These are phyloP conservation scores for Choristoneura rosaceana DNA, from an alignment of 2,888 invertebrate genomes.

Conservation along the genomic window DNA sequence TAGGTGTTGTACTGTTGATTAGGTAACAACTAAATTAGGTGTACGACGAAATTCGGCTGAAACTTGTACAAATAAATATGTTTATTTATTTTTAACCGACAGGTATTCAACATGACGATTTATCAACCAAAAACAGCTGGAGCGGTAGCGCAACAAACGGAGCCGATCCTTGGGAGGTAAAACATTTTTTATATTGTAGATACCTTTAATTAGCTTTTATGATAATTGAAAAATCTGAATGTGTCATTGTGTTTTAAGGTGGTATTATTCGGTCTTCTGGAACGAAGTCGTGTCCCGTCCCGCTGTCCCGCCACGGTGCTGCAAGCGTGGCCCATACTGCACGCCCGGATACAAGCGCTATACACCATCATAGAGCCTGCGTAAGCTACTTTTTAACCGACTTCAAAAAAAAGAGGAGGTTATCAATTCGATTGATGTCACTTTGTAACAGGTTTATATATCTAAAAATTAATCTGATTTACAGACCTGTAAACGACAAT, in stretches of 20 bases:
- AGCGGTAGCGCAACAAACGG: slow-evolving; percentile 77
- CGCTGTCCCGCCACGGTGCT: slow-evolving; percentile 94
- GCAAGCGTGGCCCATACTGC: slow-evolving; percentile 98
- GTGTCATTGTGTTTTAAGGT: slow-evolving; percentile 65
- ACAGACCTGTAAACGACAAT: slow-evolving; percentile 97
- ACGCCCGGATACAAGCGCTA: slow-evolving; percentile 94
- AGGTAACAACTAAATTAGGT: too few relatives aligned
- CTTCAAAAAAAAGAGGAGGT: too few relatives aligned
- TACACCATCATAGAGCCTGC: slow-evolving; percentile 98
- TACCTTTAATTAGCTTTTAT: neutral
- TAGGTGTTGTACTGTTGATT: too few relatives aligned
- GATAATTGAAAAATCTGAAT: neutral
- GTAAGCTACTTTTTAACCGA: slow-evolving; percentile 85
- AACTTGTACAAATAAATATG: too few relatives aligned
- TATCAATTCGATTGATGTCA: neutral
- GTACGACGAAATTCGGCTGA: too few relatives aligned
- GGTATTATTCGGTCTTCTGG: slow-evolving; percentile 95
- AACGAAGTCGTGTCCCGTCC: slow-evolving; percentile 92
- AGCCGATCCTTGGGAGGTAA: slow-evolving; percentile 94
- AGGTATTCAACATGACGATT: slow-evolving; percentile 84
- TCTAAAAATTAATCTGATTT: slow-evolving; percentile 48
- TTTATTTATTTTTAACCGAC: slow-evolving; percentile 13
- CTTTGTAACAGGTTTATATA: neutral
- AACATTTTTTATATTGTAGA: slow-evolving; percentile 13
- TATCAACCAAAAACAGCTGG: slow-evolving; percentile 79